Percentiles rank a stretch among this genome's conserved stretches.
These are phyloP conservation scores for Platysternon megacephalum DNA, from an alignment of 2,113 vertebrate species.

Conservation along the genomic window DNA sequence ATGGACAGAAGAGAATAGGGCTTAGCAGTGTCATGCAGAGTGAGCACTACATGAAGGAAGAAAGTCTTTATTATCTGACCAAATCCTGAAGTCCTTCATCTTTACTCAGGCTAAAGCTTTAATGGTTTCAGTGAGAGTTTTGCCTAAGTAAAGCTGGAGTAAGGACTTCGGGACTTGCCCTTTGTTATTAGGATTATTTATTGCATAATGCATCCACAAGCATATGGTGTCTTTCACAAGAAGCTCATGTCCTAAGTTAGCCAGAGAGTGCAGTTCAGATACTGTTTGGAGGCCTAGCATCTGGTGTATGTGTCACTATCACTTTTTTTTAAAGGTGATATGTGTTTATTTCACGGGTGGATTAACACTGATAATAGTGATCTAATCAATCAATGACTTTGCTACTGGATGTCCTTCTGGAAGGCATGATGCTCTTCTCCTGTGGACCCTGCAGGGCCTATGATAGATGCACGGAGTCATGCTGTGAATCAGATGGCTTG, in stretches of 20 bases:
- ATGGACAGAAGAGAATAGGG: neutral
- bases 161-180: conserved; percentile 25
- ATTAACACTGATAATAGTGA: neutral
- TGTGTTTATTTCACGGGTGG: accelerated
- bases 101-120: conserved; percentile 10
- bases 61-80: conserved; percentile 67
- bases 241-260: accelerated
- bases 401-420: accelerated
- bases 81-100: conserved; percentile 53
- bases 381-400: accelerated
- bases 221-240: neutral
- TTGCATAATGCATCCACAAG: conserved; percentile 23
- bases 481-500: neutral
- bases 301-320: neutral
- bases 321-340: neutral
- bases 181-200: neutral
- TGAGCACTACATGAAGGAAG: conserved; percentile 66
- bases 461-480: accelerated
- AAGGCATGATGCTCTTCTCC: neutral
- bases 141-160: conserved; percentile 26
- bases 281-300: too few species aligned
- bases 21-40: neutral
- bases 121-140: conserved; percentile 19
- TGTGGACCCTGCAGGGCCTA: neutral
- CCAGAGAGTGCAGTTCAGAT: accelerated